Evolutionary conservation across 2,113 vertebrate genomes (phyloP).

Genomic region (Macroglossus sobrinus): DNA sequence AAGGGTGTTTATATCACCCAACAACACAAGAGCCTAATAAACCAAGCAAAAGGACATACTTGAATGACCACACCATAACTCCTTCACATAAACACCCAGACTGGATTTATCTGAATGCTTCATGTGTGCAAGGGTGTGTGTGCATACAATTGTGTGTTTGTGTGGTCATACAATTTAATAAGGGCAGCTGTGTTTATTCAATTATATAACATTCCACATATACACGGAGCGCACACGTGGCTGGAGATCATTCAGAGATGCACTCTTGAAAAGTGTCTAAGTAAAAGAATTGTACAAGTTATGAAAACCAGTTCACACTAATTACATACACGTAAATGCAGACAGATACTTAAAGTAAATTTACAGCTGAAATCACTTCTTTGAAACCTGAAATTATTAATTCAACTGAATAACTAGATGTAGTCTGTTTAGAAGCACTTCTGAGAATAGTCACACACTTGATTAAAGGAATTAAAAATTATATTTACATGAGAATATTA

Average conservation of each 20-base stretch:
- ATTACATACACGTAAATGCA: background rate
- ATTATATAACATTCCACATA: slow-evolving; percentile 7
- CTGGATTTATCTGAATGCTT: slow-evolving; percentile 31
- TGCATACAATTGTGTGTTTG: background rate
- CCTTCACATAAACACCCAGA: slow-evolving; percentile 54
- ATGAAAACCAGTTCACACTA: background rate
- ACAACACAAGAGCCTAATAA: slow-evolving; percentile 37
- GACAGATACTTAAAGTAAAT: background rate
- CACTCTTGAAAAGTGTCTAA: background rate
- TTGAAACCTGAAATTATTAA: slow-evolving; percentile 16
- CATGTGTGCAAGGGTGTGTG: background rate
- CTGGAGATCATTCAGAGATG: background rate
- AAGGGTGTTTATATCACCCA: slow-evolving; percentile 4
- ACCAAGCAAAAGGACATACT: slow-evolving; percentile 24
- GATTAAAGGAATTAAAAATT: background rate
- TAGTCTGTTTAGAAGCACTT: background rate
- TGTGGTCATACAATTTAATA: slow-evolving; percentile 42
- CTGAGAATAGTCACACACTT: background rate
- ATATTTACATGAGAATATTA: background rate
- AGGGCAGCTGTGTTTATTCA: slow-evolving; percentile 54
- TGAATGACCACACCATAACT: slow-evolving; percentile 18
- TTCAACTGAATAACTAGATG: background rate
- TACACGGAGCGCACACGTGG: background rate
- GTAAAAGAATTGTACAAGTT: background rate
- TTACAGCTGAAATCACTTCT: background rate